A percentile compares a stretch with the other conserved stretches of the same genome.
Evolutionary conservation across 2,113 vertebrate genomes (phyloP).

Genomic region (Thermophis baileyi): DNA sequence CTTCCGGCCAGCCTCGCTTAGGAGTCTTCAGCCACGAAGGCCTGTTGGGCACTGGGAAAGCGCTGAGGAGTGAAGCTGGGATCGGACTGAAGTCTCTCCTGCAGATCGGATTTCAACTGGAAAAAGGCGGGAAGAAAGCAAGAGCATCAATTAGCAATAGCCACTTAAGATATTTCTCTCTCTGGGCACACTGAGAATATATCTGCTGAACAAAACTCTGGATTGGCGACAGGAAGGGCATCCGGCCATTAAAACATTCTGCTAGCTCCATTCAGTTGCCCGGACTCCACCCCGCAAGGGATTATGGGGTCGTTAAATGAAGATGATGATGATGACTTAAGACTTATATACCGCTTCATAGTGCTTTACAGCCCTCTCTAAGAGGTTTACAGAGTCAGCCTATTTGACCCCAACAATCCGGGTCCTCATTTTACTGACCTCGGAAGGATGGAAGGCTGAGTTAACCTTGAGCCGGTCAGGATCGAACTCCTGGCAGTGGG

Average conservation of each 20-base stretch:
- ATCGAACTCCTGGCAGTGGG: not conserved
- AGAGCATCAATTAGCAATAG: not conserved
- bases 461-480: not conserved
- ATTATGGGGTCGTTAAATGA: no score
- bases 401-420: not conserved
- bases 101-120: constrained; percentile 84
- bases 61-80: constrained; percentile 80
- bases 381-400: not conserved
- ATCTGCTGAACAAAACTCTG: no score
- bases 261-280: no score
- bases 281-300: no score
- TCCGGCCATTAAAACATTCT: no score
- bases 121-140: not conserved
- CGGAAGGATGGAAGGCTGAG: not conserved
- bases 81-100: constrained; percentile 83
- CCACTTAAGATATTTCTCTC: not conserved
- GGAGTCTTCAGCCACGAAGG: constrained; percentile 75
- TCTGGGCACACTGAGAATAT: no score
- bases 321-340: no score
- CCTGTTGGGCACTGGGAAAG: constrained; percentile 82
- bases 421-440: not conserved
- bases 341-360: not conserved
- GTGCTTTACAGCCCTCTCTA: not conserved
- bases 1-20: constrained; percentile 41
- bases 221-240: no score